Evolutionary conservation across 2,888 invertebrate genomes (phyloP).

Genomic region (Calliscelio sp.): DNA sequence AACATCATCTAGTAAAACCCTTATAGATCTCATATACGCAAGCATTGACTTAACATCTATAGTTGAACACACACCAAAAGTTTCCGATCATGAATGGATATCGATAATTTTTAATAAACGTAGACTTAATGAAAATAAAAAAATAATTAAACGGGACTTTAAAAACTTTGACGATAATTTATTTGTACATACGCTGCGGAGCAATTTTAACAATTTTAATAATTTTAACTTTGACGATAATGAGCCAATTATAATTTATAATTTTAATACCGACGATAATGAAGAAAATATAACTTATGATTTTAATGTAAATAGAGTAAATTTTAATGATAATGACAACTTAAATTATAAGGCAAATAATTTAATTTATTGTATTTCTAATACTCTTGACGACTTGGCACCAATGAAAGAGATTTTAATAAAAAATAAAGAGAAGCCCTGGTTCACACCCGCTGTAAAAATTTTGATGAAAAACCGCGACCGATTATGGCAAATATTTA

Average conservation of each 20-base stretch:
- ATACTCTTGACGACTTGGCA: constrained; percentile 7
- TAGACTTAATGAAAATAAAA: constrained; percentile 2
- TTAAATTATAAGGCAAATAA: constrained; percentile 25
- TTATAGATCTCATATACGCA: constrained; percentile 15
- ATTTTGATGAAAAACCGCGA: background rate
- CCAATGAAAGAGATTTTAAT: constrained; percentile 15
- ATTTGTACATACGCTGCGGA: constrained; percentile 12
- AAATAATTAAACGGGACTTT: constrained; percentile 32
- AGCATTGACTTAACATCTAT: background rate
- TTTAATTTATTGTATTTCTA: constrained; percentile 9
- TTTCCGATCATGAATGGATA: constrained; percentile 49
- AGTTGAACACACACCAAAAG: constrained; percentile 34
- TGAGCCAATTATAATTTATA: constrained; percentile 20
- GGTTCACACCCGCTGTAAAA: constrained; percentile 35
- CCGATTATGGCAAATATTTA: background rate
- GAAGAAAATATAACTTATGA: background rate
- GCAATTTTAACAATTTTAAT: constrained; percentile 37
- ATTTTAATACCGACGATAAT: constrained; percentile 1
- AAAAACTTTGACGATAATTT: constrained; percentile 33
- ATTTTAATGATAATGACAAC: constrained; percentile 21
- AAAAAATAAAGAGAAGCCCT: constrained; percentile 24
- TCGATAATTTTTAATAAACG: constrained; percentile 22
- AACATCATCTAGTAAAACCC: background rate
- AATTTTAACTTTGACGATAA: constrained; percentile 30
- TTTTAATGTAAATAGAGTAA: background rate